Base-by-base conservation (phyloP, 2,797 vertebrate species). In the Pangasius mekongensis region DNA sequence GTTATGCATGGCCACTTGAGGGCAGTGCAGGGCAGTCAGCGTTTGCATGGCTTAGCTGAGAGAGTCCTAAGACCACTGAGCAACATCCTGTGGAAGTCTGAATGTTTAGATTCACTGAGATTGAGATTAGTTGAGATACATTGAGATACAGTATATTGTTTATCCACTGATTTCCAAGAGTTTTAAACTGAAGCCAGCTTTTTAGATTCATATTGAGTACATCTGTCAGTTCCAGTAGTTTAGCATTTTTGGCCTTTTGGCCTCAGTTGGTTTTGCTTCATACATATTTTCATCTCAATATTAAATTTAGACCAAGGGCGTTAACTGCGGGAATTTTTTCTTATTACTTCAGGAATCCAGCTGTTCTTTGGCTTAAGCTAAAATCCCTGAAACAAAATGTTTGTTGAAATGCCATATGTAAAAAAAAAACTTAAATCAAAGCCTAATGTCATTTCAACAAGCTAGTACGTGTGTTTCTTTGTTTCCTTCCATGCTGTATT, bases 401-500 rank as follows among this genome's bases (percentile, higher is more conserved):
- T 49, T 73, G 39, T 83, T 84, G n/a, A 60, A 83, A 76, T 83
- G 30, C 73, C 69, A 47, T 76, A 5, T 87, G 43, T 64, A 76
- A 64, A 76, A 64, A n/a, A 16, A 43, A 13, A 11, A 77, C 3
- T 33, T 43, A 78, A 80, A 36, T 62, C 27, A 54, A 87, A 58
- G 39, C 78, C n/a, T 83, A 24, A 82, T 71, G 27, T 87, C 33
- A 81, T 71, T 83, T 39, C 49, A 60, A 33, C 33, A 22, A 58
- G 30, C 52, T 18, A 78, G 9, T 54, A 20, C 49, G 10, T 52
- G 6, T n/a, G 18, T 64, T 69, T 5, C 43, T 52, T 39, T 52
- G 52, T 69, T 73, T 89, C 82, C 82, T 87, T 88, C 88, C 77
- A 86, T 27, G 5, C 43, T 39, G 33, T 54, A 74, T 76, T 83